phyloP scores from a whole-genome alignment of 2,888 invertebrate genomes.

The Slavum lentiscoides region DNA sequence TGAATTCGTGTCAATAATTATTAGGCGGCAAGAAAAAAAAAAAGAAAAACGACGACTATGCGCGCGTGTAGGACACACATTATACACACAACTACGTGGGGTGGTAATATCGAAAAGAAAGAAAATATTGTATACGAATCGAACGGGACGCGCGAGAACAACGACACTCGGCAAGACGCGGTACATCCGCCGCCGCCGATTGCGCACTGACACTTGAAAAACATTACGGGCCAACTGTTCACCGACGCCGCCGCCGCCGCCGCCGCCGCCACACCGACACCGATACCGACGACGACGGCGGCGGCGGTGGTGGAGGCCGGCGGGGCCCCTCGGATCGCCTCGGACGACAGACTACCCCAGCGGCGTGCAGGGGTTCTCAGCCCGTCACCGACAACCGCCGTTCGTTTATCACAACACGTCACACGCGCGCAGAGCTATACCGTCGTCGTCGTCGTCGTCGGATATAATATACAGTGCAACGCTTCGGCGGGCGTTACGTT shows the following conservation, averaged over 20 bases:
- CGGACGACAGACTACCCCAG: conserved; percentile 40
- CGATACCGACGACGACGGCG: not conserved
- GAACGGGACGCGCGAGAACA: no score
- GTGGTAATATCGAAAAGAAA: not conserved
- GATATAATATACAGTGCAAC: no score
- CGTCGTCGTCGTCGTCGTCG: no score
- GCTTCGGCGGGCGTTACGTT: no score
- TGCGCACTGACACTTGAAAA: conserved; percentile 26
- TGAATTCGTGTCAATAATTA: no score
- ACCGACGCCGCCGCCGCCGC: not conserved
- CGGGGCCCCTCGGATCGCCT: conserved; percentile 36
- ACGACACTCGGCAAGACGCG: not conserved
- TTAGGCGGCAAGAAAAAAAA: no score
- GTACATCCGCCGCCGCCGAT: not conserved
- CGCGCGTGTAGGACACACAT: no score
- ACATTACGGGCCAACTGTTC: conserved; percentile 27
- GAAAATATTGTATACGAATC: not conserved
- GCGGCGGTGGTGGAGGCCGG: not conserved
- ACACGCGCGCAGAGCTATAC: not conserved
- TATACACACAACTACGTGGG: not conserved
- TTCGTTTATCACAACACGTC: not conserved
- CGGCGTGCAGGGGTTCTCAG: conserved; percentile 41
- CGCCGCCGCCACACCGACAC: not conserved
- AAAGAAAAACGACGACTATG: no score
- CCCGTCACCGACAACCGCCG: no score